Base-by-base conservation (phyloP, 2,113 vertebrate species). In the Alligator sinensis region DNA sequence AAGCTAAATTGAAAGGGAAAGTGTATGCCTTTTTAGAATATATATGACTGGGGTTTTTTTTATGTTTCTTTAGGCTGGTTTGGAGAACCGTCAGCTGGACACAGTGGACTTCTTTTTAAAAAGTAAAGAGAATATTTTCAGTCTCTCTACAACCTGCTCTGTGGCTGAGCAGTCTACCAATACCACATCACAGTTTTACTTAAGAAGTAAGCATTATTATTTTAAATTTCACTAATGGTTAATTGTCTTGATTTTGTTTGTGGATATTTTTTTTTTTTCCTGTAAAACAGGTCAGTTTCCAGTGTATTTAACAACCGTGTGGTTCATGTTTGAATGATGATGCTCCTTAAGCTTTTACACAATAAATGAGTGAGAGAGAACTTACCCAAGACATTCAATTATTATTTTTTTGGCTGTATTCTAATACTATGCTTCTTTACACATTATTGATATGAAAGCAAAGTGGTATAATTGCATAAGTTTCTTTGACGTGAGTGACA, bases 31-130 rank as follows among this genome's bases (percentile, higher is more conserved):
- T 3, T 60, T 87, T 57, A 16, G 84, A 74, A 54, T 8, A 27
- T 16, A 0, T 8, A 18, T 61, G 10, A 1, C 0, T 59, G 12
- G 61, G 28, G 66, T 55, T 2, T 77, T 0, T 22, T 75, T 4
- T 47, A 2, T 34, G 11, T 81, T 54, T 88, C 86, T 93, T 62
- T 64, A 99, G 99, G 98, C 99, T 8, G 99, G 99, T 12, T 97
- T 99, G 97, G 99, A 99, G 95, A 99, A 99, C 95, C 98, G 97
- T 64, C 99, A 99, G 61, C 98, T 99, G 87, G 99, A 99, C 93
- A 99, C 98, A 1, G 99, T 99, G 19, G 98, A 99, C 70, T 99
- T 99, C 72, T 99, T 99, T 95, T 94, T 99, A 84, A 99, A 99
- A 96, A 99, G 99, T 96, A 99, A 99, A 96, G 99, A 99, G 94